phyloP scores from a whole-genome alignment of 2,797 vertebrate genomes.

The Iguana delicatissima region DNA sequence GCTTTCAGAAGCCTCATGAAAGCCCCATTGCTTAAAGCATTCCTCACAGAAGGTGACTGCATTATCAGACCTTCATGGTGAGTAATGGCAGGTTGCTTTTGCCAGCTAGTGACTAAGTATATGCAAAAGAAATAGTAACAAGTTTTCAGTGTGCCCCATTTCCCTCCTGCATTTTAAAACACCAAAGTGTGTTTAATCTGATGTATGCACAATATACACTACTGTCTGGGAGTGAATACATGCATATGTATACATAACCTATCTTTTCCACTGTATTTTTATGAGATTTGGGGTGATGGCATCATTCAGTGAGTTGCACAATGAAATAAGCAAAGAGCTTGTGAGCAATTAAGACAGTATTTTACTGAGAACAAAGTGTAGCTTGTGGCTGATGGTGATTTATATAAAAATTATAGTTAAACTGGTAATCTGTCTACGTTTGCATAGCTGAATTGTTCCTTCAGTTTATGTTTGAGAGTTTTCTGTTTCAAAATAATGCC shows the following conservation, averaged over 20 bases:
- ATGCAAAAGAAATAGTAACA: conserved; percentile 67
- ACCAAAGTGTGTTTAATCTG: conserved; percentile 50
- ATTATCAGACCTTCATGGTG: conserved; percentile 77
- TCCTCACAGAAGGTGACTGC: conserved; percentile 76
- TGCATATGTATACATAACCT: conserved; percentile 39
- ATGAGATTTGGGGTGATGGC: neutral
- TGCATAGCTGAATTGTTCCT: neutral
- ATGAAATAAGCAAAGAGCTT: neutral
- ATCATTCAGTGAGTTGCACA: conserved; percentile 32
- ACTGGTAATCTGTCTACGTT: neutral
- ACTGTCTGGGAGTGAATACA: neutral
- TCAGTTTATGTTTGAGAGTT: neutral
- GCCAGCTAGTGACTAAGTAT: conserved; percentile 76
- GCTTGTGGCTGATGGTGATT: neutral
- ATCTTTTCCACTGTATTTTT: conserved; percentile 11
- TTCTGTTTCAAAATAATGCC: neutral
- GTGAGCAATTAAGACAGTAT: neutral
- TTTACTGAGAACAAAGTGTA: conserved; percentile 22
- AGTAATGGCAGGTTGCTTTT: conserved; percentile 71
- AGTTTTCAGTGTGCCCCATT: conserved; percentile 73
- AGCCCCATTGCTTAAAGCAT: conserved; percentile 78
- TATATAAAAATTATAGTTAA: neutral
- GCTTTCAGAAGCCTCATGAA: conserved; percentile 77
- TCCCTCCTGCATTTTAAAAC: conserved; percentile 48
- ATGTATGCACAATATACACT: conserved; percentile 36